Percentiles rank a stretch among this genome's conserved stretches.
These are phyloP conservation scores for Tubulanus polymorphus DNA, from an alignment of 2,888 invertebrate species.

Conservation along the genomic window DNA sequence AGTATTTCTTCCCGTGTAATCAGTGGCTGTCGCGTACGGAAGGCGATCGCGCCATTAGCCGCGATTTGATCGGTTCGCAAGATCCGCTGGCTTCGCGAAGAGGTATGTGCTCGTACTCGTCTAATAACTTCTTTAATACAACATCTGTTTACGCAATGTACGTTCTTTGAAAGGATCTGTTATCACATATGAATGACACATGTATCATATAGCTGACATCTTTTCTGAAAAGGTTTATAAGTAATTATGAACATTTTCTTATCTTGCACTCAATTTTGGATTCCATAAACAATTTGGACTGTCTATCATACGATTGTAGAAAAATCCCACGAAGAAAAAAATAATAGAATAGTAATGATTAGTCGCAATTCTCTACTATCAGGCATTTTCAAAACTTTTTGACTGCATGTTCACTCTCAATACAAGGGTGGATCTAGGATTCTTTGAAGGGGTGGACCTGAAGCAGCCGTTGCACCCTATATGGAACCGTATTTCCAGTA, in stretches of 20 bases:
- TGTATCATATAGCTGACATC: not conserved
- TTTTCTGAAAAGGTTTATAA: not conserved
- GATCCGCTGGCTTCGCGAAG: slow-evolving; percentile 48
- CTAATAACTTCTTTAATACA: not conserved
- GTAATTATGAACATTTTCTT: not conserved
- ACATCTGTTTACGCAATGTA: not conserved
- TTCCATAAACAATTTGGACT: too few relatives aligned
- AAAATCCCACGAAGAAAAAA: not conserved
- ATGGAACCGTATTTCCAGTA: too few relatives aligned
- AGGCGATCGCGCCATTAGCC: slow-evolving; percentile 45
- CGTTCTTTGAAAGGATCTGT: not conserved
- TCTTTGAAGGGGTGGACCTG: too few relatives aligned
- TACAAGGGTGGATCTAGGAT: too few relatives aligned
- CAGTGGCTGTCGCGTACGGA: slow-evolving; percentile 51
- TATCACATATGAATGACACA: not conserved
- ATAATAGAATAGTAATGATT: not conserved
- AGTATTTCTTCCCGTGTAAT: slow-evolving; percentile 52
- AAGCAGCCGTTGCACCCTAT: too few relatives aligned
- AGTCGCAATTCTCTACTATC: not conserved
- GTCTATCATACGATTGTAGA: too few relatives aligned
- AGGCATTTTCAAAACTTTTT: not conserved
- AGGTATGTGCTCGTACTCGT: slow-evolving; percentile 27
- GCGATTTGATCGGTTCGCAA: slow-evolving; percentile 46
- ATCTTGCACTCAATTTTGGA: too few relatives aligned
- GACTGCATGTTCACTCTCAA: not conserved